phyloP scores from a whole-genome alignment of 2,888 invertebrate genomes.

The Mesochorus sp. region DNA sequence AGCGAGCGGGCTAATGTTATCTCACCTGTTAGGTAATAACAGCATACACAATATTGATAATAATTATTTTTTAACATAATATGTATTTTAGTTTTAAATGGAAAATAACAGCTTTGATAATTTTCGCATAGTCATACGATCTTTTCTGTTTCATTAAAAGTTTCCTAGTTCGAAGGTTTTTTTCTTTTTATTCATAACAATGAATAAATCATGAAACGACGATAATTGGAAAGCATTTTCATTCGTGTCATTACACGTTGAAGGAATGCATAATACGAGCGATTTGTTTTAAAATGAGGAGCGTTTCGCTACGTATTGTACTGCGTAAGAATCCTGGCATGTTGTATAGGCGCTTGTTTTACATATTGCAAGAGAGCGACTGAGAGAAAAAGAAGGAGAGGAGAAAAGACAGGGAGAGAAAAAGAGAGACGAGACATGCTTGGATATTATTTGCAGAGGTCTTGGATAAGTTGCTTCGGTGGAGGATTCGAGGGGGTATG shows the following conservation, averaged over 20 bases:
- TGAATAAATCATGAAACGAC: conserved; percentile 54
- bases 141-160: not conserved
- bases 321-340: conserved; percentile 21
- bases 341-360: conserved; percentile 52
- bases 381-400: no score
- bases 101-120: not conserved
- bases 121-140: not conserved
- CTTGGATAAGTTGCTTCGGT: not conserved
- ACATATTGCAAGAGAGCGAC: conserved; percentile 59
- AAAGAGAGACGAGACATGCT: not conserved
- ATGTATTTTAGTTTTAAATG: no score
- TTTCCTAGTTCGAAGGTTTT: not conserved
- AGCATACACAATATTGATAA: no score
- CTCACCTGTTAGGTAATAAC: no score
- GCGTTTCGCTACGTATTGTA: conserved; percentile 29
- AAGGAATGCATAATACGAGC: conserved; percentile 47
- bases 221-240: conserved; percentile 54
- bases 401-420: no score
- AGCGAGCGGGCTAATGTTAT: conserved; percentile 88
- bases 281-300: conserved; percentile 11
- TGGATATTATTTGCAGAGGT: not conserved
- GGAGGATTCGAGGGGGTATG: not conserved
- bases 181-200: not conserved
- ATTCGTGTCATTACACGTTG: conserved; percentile 48
- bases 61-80: no score